Evolutionary conservation across 2,113 vertebrate genomes (phyloP).

Genomic region (Narcine bancroftii): DNA sequence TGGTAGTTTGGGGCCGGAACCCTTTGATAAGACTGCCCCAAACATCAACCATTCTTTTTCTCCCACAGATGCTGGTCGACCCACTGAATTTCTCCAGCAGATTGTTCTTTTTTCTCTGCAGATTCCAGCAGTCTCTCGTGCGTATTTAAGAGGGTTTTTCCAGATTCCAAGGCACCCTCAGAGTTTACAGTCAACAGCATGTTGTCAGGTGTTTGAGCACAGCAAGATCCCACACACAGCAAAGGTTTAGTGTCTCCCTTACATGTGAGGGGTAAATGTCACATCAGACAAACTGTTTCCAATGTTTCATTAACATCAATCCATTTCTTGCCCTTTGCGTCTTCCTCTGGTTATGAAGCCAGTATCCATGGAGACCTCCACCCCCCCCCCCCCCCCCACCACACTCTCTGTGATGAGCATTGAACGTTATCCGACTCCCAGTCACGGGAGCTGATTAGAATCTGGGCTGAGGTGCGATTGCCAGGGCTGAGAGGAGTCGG

Average conservation of each 20-base stretch:
- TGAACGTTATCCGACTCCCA: neutral
- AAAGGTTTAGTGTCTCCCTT: neutral
- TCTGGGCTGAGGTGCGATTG: conserved; percentile 48
- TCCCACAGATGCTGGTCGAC: no score
- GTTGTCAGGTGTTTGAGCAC: neutral
- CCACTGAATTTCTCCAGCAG: no score
- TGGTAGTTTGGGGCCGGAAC: no score
- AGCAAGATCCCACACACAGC: neutral
- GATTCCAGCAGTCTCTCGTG: no score
- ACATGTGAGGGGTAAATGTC: neutral
- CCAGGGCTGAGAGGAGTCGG: conserved; percentile 55
- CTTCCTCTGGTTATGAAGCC: neutral
- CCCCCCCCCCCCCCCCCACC: neutral
- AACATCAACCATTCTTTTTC: no score
- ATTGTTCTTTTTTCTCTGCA: no score
- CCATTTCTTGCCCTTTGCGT: neutral
- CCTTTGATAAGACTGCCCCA: no score
- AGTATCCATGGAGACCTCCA: neutral
- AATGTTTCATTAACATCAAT: neutral
- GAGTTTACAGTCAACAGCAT: neutral
- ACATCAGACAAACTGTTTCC: neutral
- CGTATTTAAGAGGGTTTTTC: neutral
- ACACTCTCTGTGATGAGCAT: neutral
- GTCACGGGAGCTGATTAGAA: conserved; percentile 39
- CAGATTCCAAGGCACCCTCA: neutral